Evolutionary conservation across 2,113 vertebrate species (phyloP).

Genomic region (Hemiprocne comata): DNA sequence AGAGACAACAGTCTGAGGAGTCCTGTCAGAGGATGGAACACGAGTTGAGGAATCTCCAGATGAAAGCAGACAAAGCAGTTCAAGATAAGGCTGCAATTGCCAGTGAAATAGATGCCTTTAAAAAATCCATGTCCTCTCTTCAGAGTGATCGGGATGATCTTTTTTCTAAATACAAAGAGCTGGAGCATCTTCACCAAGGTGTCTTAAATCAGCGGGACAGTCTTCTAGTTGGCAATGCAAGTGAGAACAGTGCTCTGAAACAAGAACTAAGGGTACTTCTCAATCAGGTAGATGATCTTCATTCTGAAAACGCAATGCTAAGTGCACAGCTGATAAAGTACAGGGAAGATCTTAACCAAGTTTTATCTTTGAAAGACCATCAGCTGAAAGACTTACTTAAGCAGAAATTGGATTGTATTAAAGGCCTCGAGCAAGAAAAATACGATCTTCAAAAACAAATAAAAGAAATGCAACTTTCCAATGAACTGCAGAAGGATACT

Average conservation of each 20-base stretch:
- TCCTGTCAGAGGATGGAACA: slow-evolving; percentile 68
- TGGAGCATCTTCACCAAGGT: slow-evolving; percentile 71
- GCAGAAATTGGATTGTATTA: slow-evolving; percentile 85
- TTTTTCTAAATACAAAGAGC: slow-evolving; percentile 74
- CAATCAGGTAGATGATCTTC: slow-evolving; percentile 86
- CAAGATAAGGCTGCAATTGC: slow-evolving; percentile 78
- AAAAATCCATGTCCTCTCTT: slow-evolving; percentile 82
- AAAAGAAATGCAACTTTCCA: slow-evolving; percentile 62
- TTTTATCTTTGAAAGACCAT: slow-evolving; percentile 87
- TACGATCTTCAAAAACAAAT: slow-evolving; percentile 69
- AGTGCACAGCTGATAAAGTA: slow-evolving; percentile 87
- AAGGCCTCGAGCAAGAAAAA: slow-evolving; percentile 83
- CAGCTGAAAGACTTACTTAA: slow-evolving; percentile 86
- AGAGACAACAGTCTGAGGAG: slow-evolving; percentile 72
- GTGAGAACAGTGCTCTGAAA: slow-evolving; percentile 77
- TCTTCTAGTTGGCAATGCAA: slow-evolving; percentile 60
- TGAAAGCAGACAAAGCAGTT: slow-evolving; percentile 57
- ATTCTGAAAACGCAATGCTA: slow-evolving; percentile 91
- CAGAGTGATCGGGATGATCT: slow-evolving; percentile 84
- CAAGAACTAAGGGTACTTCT: slow-evolving; percentile 79
- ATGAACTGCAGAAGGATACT: slow-evolving; percentile 63
- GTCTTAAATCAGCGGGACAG: slow-evolving; percentile 66
- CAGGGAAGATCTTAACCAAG: slow-evolving; percentile 88
- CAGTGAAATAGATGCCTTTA: slow-evolving; percentile 79
- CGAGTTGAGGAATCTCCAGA: slow-evolving; percentile 74